Evolutionary conservation across 2,113 vertebrate species (phyloP).

Genomic region (Orycteropus afer): DNA sequence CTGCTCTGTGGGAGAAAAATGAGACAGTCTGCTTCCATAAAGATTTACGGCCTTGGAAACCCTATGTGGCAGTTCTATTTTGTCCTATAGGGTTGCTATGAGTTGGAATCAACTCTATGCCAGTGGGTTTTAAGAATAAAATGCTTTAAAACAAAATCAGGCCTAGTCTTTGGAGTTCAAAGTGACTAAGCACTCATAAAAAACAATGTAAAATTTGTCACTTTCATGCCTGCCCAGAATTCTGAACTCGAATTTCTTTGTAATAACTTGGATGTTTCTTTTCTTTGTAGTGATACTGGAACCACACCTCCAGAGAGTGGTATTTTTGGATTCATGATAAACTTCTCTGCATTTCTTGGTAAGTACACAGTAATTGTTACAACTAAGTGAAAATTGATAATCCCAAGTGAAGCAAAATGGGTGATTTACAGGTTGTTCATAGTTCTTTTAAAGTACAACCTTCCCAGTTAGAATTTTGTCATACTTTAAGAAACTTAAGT

Average conservation of each 20-base stretch:
- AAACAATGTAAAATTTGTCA: not conserved
- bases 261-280: constrained; percentile 27
- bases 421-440: not conserved
- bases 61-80: no score
- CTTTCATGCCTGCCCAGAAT: not conserved
- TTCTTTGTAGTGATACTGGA: constrained; percentile 91
- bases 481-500: not conserved
- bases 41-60: no score
- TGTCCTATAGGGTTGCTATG: no score
- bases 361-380: constrained; percentile 64
- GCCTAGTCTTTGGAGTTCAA: not conserved
- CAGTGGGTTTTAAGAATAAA: no score
- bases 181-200: not conserved
- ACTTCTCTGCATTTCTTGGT: constrained; percentile 94
- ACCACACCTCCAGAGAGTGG: constrained; percentile 94
- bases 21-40: no score
- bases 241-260: not conserved
- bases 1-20: no score
- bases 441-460: not conserved
- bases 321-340: constrained; percentile 96
- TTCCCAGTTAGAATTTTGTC: not conserved
- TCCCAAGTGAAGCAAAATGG: not conserved
- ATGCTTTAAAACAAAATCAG: not conserved
- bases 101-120: no score
- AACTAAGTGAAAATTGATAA: not conserved